Percentiles rank a stretch among this genome's conserved stretches.
Conservation (phyloP, 2,888 invertebrate genomes). For the Hydrotaea diabolus region DNA sequence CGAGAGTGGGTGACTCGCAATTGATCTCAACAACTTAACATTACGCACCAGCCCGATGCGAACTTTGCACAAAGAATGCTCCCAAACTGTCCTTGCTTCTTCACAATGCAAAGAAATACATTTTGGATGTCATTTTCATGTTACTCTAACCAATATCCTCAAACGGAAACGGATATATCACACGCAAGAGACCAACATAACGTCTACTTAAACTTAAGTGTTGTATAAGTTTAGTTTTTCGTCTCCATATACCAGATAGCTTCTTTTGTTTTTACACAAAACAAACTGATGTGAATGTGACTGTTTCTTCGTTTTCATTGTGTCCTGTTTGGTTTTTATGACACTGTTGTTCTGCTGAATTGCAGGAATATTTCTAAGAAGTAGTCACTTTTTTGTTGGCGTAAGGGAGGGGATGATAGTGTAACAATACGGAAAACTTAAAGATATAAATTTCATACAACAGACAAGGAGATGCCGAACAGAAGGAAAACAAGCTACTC, state of each 20-base stretch:
- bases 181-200: slow-evolving; percentile 26
- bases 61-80: no score
- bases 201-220: slow-evolving; percentile 63
- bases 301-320: slow-evolving; percentile 36
- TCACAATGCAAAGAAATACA: neutral
- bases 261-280: neutral
- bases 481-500: neutral
- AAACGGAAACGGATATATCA: slow-evolving; percentile 63
- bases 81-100: no score
- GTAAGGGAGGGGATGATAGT: neutral
- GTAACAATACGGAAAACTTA: slow-evolving; percentile 14
- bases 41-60: no score
- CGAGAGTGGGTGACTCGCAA: no score
- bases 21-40: no score
- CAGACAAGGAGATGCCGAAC: neutral
- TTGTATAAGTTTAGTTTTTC: slow-evolving; percentile 43
- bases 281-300: slow-evolving; percentile 55
- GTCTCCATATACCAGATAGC: slow-evolving; percentile 20
- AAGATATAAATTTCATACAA: slow-evolving; percentile 15
- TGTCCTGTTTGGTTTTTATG: slow-evolving; percentile 52
- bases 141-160: slow-evolving; percentile 19
- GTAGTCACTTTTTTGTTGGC: slow-evolving; percentile 17
- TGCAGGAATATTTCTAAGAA: slow-evolving; percentile 31
- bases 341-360: slow-evolving; percentile 48
- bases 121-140: slow-evolving; percentile 2